phyloP scores from a whole-genome alignment of 2,797 vertebrate genomes.

The Sternotherus odoratus region DNA sequence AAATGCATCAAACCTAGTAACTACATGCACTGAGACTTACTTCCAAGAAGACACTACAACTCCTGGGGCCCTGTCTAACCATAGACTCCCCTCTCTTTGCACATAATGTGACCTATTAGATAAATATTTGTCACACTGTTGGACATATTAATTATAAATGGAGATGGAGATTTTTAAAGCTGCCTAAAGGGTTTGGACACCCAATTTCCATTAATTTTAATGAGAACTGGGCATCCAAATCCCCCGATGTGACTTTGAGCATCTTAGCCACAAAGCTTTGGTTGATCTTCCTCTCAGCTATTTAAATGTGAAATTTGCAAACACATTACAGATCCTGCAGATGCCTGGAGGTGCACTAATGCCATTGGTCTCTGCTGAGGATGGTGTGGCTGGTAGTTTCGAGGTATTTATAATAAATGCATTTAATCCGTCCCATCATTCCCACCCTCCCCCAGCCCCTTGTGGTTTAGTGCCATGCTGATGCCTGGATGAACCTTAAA shows the following conservation, averaged over 20 bases:
- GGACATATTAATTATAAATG: conserved; percentile 61
- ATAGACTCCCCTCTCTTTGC: conserved; percentile 19
- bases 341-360: not conserved
- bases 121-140: conserved; percentile 53
- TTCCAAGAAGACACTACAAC: not conserved
- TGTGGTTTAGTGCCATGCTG: not conserved
- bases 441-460: not conserved
- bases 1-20: conserved; percentile 26
- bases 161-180: conserved; percentile 38
- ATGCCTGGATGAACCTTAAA: conserved; percentile 41
- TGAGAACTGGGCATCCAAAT: conserved; percentile 68
- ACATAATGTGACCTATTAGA: conserved; percentile 35
- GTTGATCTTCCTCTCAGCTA: not conserved
- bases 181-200: conserved; percentile 56
- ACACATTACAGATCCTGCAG: conserved; percentile 35
- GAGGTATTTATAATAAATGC: conserved; percentile 51
- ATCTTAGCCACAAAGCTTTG: conserved; percentile 53
- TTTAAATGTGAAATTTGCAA: conserved; percentile 52
- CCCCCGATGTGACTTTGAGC: conserved; percentile 47
- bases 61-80: conserved; percentile 21
- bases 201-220: conserved; percentile 72
- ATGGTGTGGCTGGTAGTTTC: conserved; percentile 21
- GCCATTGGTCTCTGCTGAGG: conserved; percentile 46
- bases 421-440: conserved; percentile 27
- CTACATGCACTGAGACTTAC: not conserved